phyloP scores from a whole-genome alignment of 2,888 invertebrate genomes.

The Nycteola revayana region DNA sequence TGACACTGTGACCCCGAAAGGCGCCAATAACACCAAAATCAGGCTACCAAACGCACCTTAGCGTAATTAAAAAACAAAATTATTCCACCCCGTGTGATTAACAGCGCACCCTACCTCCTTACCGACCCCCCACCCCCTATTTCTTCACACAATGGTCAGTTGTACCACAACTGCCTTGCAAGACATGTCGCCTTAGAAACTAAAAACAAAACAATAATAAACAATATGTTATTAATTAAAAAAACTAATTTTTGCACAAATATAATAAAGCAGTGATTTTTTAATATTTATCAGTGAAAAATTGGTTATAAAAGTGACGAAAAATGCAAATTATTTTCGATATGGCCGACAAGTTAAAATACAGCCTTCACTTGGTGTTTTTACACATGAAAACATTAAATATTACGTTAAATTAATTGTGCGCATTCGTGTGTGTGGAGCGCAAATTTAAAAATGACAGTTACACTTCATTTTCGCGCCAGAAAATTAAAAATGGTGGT shows the following conservation, averaged over 20 bases:
- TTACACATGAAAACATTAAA: conserved; percentile 38
- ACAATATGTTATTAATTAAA: conserved; percentile 50
- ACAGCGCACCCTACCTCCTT: conserved; percentile 47
- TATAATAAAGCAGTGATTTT: conserved; percentile 7
- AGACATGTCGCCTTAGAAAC: conserved; percentile 75
- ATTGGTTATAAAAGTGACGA: conserved; percentile 14
- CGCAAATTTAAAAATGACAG: conserved; percentile 59
- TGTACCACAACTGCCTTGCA: conserved; percentile 62
- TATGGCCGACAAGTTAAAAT: conserved; percentile 49
- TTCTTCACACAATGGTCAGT: conserved; percentile 77
- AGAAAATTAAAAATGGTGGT: conserved; percentile 67
- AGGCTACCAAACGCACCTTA: conserved; percentile 63
- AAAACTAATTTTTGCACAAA: conserved; percentile 16
- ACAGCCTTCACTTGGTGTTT: conserved; percentile 49
- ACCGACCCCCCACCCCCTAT: conserved; percentile 46
- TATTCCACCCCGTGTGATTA: conserved; percentile 75
- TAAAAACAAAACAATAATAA: conserved; percentile 76
- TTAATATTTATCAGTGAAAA: conserved; percentile 18
- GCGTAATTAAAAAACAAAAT: conserved; percentile 78
- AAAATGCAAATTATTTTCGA: conserved; percentile 23
- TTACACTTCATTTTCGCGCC: conserved; percentile 64
- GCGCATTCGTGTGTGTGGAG: conserved; percentile 27
- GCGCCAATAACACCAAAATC: conserved; percentile 49
- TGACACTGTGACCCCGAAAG: conserved; percentile 45
- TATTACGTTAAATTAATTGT: conserved; percentile 34